Evolutionary conservation across 2,888 invertebrate genomes (phyloP).

Genomic region (Tribolium freemani): DNA sequence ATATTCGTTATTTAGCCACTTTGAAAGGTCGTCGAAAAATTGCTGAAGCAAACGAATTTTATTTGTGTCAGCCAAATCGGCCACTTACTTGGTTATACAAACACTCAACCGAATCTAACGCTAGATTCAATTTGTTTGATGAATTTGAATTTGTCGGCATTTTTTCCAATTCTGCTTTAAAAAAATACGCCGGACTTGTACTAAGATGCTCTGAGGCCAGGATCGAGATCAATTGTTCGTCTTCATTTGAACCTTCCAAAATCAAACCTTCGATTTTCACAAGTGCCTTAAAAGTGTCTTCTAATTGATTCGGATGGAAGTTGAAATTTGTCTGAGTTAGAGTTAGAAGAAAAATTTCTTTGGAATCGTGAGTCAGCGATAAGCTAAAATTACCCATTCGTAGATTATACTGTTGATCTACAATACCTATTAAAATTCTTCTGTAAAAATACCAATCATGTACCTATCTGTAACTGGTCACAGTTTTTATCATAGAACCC

Average conservation of each 20-base stretch:
- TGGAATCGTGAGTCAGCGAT: constrained; percentile 77
- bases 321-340: constrained; percentile 75
- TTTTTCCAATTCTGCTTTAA: constrained; percentile 82
- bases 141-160: constrained; percentile 77
- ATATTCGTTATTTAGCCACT: constrained; percentile 46
- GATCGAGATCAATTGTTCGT: constrained; percentile 80
- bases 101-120: constrained; percentile 82
- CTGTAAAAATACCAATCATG: not conserved
- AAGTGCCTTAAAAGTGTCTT: constrained; percentile 54
- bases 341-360: constrained; percentile 80
- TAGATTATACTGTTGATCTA: constrained; percentile 83
- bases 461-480: constrained; percentile 21
- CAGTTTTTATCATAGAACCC: constrained; percentile 55
- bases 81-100: constrained; percentile 80
- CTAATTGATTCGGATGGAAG: constrained; percentile 59
- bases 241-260: constrained; percentile 79
- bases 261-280: constrained; percentile 79
- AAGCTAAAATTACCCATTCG: constrained; percentile 81
- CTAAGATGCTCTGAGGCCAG: constrained; percentile 73
- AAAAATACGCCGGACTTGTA: constrained; percentile 77
- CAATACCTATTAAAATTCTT: constrained; percentile 32
- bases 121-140: constrained; percentile 76
- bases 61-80: not conserved
- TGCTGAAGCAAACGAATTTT: constrained; percentile 46
- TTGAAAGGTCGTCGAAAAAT: constrained; percentile 55